Base-by-base conservation (phyloP, 2,888 invertebrate genomes). In the Eutolmus rufibarbis region DNA sequence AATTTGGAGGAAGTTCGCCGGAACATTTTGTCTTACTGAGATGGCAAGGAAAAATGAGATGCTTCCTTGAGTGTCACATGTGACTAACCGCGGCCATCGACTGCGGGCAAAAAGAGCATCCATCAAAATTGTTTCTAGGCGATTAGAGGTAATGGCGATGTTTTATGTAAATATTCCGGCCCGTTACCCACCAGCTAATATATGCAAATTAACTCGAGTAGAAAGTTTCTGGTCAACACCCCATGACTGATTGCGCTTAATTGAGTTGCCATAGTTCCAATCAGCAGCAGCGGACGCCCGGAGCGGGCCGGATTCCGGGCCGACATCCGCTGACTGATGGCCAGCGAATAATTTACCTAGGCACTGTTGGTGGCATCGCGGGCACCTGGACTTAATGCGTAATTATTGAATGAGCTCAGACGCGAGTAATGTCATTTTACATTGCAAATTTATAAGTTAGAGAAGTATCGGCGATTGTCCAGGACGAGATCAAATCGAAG, bases 201-300 rank as follows among this genome's bases (percentile, higher is more conserved):
- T 66, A 66, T 76, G 76, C 40, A 76, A 76, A 76, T 76, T 76
- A 76, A 76, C 76, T 40, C n/a, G 28, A 76, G 40, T 37, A 19
- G 76, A 76, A 76, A 76, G 37, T 76, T 76, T 76, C 37, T 40
- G 28, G 28, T 28, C 76, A 37, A 40, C 76, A 40, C 76, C 37
- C 34, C 16, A 76, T n/a, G 76, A 31, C 76, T 34, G 76, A 76
- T 76, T 76, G 76, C 76, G 40, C 76, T 28, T 76, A 76, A 76
- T 76, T 76, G 76, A 76, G 76, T 76, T 76, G 76, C 76, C 28
- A 19, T 40, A 34, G 76, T 76, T 76, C 76, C 76, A 76, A 40
- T 76, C 34, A 76, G 40, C 37, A 76, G 7, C 34, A 46, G 51
- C n/a, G 34, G 40, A n/a, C 76, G 76, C 40, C 34, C 76, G 34